Percentiles rank a stretch among this genome's conserved stretches.
These are phyloP conservation scores for Drosophila cardini DNA, from an alignment of 1,140 invertebrate genomes.

Conservation along the genomic window DNA sequence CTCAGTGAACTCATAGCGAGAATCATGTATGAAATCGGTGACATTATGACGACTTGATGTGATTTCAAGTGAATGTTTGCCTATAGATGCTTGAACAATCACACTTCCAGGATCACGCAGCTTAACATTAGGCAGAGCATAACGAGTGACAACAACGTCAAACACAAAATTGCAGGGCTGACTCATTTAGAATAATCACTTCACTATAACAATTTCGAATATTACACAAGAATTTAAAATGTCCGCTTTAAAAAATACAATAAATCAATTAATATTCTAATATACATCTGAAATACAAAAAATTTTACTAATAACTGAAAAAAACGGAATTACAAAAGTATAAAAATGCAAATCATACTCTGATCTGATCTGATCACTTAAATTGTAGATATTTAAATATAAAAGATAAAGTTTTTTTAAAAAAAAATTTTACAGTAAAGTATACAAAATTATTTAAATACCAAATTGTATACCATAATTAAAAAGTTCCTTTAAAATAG, in stretches of 20 bases:
- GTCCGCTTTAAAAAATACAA: not conserved
- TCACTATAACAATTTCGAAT: not conserved
- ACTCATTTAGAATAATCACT: not conserved
- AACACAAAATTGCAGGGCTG: conserved; percentile 6
- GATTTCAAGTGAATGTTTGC: not conserved
- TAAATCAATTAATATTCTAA: not conserved
- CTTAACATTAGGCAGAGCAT: not conserved
- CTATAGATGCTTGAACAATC: not conserved
- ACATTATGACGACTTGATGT: conserved; percentile 30
- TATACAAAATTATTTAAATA: too few species aligned
- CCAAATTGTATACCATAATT: not conserved
- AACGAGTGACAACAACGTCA: conserved; percentile 9
- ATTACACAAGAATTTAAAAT: not conserved
- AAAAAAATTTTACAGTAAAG: too few species aligned
- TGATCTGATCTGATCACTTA: not conserved
- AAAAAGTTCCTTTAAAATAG: too few species aligned
- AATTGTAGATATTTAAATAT: too few species aligned
- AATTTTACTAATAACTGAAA: not conserved
- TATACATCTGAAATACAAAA: not conserved
- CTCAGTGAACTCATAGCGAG: not conserved
- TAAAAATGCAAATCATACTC: not conserved
- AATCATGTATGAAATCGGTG: conserved; percentile 2
- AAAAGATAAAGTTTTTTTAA: too few species aligned
- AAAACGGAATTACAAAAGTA: not conserved
- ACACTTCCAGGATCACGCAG: not conserved